Conservation (phyloP, 2,113 vertebrate genomes). For the Steatornis caripensis region DNA sequence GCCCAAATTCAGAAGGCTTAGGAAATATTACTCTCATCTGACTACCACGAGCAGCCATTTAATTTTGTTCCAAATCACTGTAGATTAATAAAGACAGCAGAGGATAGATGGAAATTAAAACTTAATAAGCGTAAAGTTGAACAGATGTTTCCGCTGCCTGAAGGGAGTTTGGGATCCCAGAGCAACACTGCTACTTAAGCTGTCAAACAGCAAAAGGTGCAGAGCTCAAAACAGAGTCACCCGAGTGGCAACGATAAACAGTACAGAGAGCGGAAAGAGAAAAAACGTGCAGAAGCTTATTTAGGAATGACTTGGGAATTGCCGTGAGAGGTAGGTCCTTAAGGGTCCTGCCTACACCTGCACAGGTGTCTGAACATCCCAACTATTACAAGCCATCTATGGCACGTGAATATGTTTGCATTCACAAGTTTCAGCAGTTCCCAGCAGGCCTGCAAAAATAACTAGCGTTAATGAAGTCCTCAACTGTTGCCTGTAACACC, state of each 20-base stretch:
- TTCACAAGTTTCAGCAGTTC: background rate
- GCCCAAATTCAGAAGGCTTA: background rate
- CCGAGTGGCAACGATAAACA: background rate
- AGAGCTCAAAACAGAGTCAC: background rate
- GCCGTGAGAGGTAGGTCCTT: background rate
- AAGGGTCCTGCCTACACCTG: background rate
- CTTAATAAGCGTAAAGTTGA: constrained; percentile 9
- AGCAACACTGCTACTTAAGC: background rate
- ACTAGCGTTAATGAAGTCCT: background rate
- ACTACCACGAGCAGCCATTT: background rate
- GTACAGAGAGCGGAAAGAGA: background rate
- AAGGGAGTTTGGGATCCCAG: background rate
- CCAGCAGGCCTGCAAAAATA: background rate
- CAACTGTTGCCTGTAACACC: background rate
- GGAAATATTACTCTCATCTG: background rate
- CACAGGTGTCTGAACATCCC: background rate
- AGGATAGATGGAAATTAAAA: constrained; percentile 39
- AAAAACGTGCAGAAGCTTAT: background rate
- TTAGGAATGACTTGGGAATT: background rate
- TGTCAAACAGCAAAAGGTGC: background rate
- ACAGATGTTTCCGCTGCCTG: constrained; percentile 3
- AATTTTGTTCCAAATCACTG: constrained; percentile 8
- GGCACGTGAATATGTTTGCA: background rate
- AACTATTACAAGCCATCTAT: background rate
- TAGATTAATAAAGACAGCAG: constrained; percentile 44